Evolutionary conservation across 2,888 invertebrate species (phyloP), one percentile per base, ranked within the genome.

Genomic region (Dioctria linearis): DNA sequence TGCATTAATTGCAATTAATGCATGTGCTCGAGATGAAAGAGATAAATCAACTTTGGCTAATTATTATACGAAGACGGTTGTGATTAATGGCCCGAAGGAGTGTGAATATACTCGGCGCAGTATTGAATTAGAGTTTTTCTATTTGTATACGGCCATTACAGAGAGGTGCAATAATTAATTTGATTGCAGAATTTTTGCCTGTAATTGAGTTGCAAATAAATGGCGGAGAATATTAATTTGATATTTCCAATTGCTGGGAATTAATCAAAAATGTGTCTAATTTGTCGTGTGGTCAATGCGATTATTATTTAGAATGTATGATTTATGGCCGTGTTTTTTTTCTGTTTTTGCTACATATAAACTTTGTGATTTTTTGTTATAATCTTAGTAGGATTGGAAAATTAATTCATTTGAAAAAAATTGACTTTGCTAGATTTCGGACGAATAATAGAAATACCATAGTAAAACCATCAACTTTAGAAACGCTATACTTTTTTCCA

Each of bases 21-120:
- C 51, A 69, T 69, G 51, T 69, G 69, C n/a, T 69, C 69, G 51
- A 39, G 69, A 69, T 51, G 51, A 69, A 69, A 37, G 51, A 69
- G 51, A 69, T 69, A 69, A 69, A 69, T 69, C 69, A 69, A 42
- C 51, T 51, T 25, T 51, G 49, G 39, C 51, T 69, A 69, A 69
- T 69, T 69, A 69, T 69, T 69, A 69, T 69, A 49, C 69, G 69
- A 69, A 69, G 69, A 69, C 51, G 69, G 69, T 69, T 49, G 49
- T 69, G 69, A 69, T 54, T 69, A 69, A 69, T 69, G 69, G 69
- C 51, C 51, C 11, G 9, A 6, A 9, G 49, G 66, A 43, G 66
- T 66, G 66, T 25, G 43, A 66, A 66, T 66, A 66, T 43, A 43
- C 3, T 51, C 11, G 65, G 3, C 42, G 37, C 5, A 65, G 40